Evolutionary conservation across 2,888 invertebrate species (phyloP), one percentile per base, ranked within the genome.

Genomic region (Labia minor): DNA sequence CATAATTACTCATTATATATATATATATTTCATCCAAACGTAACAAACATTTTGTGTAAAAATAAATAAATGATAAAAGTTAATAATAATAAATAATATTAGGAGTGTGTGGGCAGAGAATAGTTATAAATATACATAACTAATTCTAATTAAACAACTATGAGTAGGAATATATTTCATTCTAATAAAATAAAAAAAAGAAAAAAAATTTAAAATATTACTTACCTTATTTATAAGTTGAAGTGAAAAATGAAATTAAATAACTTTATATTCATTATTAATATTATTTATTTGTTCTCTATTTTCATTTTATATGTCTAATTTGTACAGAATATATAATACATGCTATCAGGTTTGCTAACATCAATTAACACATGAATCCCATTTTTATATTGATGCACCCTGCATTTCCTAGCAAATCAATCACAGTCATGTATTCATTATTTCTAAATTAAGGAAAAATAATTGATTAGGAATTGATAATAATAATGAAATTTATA

Each of bases 351-450:
- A 49, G 49, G 16, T 49, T 49, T 49, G 49, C 49, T 49, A 49
- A 49, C 49, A 49, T 49, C 49, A 14, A 49, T 3, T 49, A n/a
- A 49, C 49, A n/a, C 49, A 14, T 49, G 16, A 49, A 10, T 49
- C 3, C n/a, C 49, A n/a, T n/a, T 14, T 14, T 49, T 8, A 26
- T 8, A 6, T 8, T 4, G 49, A 49, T 49, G 49, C 49, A 49
- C 49, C 49, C 16, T 26, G 26, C 26, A 6, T 26, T 26, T 26
- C 26, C 49, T 16, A 49, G 49, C 49, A 16, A 49, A 49, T 49
- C 49, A 49, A 49, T 49, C 49, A 49, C 49, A 49, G 49, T 49
- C 49, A 49, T 49, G 49, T 49, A 49, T 49, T 16, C 49, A 8
- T 49, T 49, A n/a, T 11, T 49, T 49, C 14, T n/a, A 11, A 8